Conservation (phyloP, 2,797 vertebrate genomes). For the Pangasius macronema region DNA sequence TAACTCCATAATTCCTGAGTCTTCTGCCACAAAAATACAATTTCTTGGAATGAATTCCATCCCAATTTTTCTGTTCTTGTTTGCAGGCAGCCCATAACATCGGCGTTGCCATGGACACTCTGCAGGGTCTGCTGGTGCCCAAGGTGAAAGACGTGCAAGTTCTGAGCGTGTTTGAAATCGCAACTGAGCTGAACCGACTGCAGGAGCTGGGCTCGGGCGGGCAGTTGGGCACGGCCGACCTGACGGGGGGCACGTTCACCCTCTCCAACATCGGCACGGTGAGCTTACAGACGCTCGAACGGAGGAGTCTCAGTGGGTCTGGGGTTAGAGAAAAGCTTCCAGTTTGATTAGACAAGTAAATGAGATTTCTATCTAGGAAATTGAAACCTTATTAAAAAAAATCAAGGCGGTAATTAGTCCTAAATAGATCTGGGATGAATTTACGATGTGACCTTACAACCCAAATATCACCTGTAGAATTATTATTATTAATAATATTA, state of each 20-base stretch:
- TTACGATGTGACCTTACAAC: background rate
- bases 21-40: background rate
- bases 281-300: slow-evolving; percentile 58
- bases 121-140: slow-evolving; percentile 89
- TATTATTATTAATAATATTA: background rate
- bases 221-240: slow-evolving; percentile 84
- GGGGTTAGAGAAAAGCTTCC: background rate
- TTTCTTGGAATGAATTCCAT: background rate
- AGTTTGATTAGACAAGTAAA: background rate
- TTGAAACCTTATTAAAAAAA: background rate
- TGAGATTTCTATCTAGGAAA: background rate
- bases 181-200: slow-evolving; percentile 85
- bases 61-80: background rate
- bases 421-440: background rate
- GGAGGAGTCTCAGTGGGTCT: too few relatives aligned
- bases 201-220: slow-evolving; percentile 80
- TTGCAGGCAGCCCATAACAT: slow-evolving; percentile 90
- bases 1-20: background rate
- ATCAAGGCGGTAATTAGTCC: background rate
- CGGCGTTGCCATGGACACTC: slow-evolving; percentile 94
- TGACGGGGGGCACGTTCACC: slow-evolving; percentile 90
- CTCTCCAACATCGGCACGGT: slow-evolving; percentile 96
- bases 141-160: slow-evolving; percentile 91
- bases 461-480: background rate
- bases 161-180: slow-evolving; percentile 86